Base-by-base conservation (phyloP, 92 coral and sea anemone species). In the Hydrozoanthus gracilis region DNA sequence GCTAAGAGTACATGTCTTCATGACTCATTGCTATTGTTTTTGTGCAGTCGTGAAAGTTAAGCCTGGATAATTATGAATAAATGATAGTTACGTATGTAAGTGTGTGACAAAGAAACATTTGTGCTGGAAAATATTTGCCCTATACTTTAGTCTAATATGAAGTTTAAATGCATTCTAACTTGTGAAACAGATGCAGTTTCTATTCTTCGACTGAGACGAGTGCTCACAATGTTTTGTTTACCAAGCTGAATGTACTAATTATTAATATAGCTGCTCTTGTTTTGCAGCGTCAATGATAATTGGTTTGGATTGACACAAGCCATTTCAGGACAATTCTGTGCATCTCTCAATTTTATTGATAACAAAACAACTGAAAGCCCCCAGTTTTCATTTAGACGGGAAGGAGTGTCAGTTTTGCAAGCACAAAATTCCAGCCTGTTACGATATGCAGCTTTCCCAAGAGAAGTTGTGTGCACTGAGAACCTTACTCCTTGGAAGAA, bases 401-500 rank as follows among this genome's bases (percentile, higher is more conserved):
- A 92, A 67, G 99, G 99, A 4, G 90, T 93, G 76, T 82, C 99
- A 45, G 70, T 91, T 0, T 83, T 93, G 44, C 56, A 46, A 7
- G 87, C 72, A 71, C 89, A 72, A 12, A 91, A 96, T 72, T 89
- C 95, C 4, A 77, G 91, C 11, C 76, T 95, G 10, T 51, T 96
- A 64, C 89, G 97, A 73, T 95, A 96, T 88, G 91, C 99, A n/a
- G 93, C 98, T 14, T 78, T 96, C 54, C 98, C 98, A 68, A 89
- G 96, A 50, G 99, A 96, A 78, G 80, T 93, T 48, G 99, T 96
- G 13, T 96, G 99, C 49, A 96, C 99, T 79, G 99, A 96, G 78
- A 96, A 96, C 72, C 95, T 96, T 3, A 96, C 99, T 1, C 99
- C 99, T 6, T 96, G 99, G 99, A 96, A 96, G 55, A 96, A 96